Base-by-base conservation (phyloP, 2,888 invertebrate genomes). In the Palloptera scutellata region DNA sequence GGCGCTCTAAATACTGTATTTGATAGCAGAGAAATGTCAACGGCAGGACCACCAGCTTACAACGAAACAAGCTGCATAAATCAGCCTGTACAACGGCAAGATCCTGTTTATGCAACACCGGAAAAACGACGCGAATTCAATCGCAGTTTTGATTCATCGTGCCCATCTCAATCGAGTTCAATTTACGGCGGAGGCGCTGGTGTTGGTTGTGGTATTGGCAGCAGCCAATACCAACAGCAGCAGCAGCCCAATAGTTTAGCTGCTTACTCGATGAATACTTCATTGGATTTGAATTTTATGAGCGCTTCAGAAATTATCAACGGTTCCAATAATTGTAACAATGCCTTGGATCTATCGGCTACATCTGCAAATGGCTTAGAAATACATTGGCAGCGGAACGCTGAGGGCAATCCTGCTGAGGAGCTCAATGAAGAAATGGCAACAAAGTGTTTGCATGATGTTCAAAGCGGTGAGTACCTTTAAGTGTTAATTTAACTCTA, bases 1-100 rank as follows among this genome's bases (percentile, higher is more conserved):
- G 85, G 85, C 70, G 78, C 80, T 1, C 72, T 85, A 8, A 84
- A 84, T 64, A 77, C 74, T 58, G 77, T 82, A 11, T 79, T 82
- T 69, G 71, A 69, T 12, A 81, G 79, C 70, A 75, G 77, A 61
- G 79, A 80, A 59, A 63, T 71, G 51, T 74, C 68, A 59, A 70
- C 66, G 6, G 66, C 66, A 10, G 73, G 64, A 11, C 66, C 73
- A 12, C 65, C 73, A 0, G 54, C 61, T 4, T 72, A 68, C 61
- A 58, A 58, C 15, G 71, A 74, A 4, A 62, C 70, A 12, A 59
- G 59, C 4, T 73, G 77, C 15, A 73, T 73, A 63, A 75, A 61
- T 0, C 70, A 72, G n/a, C 79, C 4, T 8, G 13, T 40, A n/a
- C 13, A 42, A 41, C 58, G 17, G 5, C 54, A 48, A 41, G 19